Conservation (phyloP, 2,888 invertebrate genomes). For the Drosophila siamana region DNA sequence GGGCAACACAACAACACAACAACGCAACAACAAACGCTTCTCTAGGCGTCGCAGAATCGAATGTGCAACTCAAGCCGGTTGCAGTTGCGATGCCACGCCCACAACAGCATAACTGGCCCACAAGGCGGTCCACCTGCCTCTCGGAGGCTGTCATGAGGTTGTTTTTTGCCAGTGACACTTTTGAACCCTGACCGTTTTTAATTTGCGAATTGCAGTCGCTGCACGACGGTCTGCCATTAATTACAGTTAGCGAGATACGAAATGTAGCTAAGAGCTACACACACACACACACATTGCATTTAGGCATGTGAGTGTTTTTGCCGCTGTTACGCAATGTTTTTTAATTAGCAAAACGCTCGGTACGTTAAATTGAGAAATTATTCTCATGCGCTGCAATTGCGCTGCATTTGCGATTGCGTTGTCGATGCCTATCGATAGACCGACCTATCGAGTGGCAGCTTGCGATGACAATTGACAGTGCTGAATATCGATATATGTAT, state of each 20-base stretch:
- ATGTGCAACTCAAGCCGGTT: conserved; percentile 43
- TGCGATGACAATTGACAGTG: too few species aligned
- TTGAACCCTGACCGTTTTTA: conserved; percentile 73
- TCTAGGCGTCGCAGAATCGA: too few species aligned
- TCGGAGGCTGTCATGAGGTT: conserved; percentile 28
- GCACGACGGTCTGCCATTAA: conserved; percentile 65
- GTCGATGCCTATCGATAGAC: conserved; percentile 27
- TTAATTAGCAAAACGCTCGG: conserved; percentile 52
- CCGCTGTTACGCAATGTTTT: conserved; percentile 62
- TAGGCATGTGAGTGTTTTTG: conserved; percentile 13
- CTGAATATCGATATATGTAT: too few species aligned
- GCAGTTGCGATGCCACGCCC: conserved; percentile 37
- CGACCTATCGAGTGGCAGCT: background rate
- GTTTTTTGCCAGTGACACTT: conserved; percentile 61
- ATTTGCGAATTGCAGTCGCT: conserved; percentile 41
- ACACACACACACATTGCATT: conserved; percentile 10
- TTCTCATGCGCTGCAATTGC: conserved; percentile 26
- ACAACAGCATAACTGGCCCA: conserved; percentile 12
- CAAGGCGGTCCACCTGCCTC: conserved; percentile 14
- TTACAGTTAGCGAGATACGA: conserved; percentile 49
- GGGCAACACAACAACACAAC: background rate
- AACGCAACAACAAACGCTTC: too few species aligned
- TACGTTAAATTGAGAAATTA: conserved; percentile 59
- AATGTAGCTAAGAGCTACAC: conserved; percentile 33
- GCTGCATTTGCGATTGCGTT: background rate